These are phyloP conservation scores for Caenorhabditis latens DNA, from an alignment of 1,140 invertebrate species.

Conservation along the genomic window DNA sequence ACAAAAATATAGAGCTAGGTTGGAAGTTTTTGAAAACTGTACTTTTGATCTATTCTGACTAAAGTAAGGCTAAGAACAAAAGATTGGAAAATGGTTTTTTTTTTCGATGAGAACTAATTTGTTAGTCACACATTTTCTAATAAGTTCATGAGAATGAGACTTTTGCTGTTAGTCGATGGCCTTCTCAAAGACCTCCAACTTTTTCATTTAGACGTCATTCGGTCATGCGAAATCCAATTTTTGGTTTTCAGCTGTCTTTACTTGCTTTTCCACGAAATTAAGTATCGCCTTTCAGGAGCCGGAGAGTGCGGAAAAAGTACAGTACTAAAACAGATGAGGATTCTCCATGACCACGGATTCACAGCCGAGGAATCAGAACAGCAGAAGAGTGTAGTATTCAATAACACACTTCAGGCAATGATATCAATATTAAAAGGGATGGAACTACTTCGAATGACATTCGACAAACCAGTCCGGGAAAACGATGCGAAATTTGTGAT, in stretches of 20 bases:
- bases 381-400: constrained; percentile 91
- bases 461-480: constrained; percentile 60
- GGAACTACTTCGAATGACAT: constrained; percentile 57
- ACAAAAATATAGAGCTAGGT: too few species aligned
- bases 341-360: constrained; percentile 93
- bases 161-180: too few species aligned
- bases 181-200: neutral
- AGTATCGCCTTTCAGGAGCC: constrained; percentile 68
- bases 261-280: neutral
- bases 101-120: too few species aligned
- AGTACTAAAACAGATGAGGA: constrained; percentile 79
- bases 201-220: neutral
- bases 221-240: neutral
- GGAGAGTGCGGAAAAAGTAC: constrained; percentile 77
- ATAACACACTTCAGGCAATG: constrained; percentile 82
- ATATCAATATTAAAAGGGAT: constrained; percentile 63
- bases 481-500: constrained; percentile 63
- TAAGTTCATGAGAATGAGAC: constrained; percentile 2
- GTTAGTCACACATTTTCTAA: neutral
- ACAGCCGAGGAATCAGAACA: constrained; percentile 91
- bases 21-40: too few species aligned
- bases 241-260: constrained; percentile 26
- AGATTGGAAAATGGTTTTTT: too few species aligned
- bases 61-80: too few species aligned
- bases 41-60: too few species aligned